Percentiles rank a stretch among this genome's conserved stretches.
Evolutionary conservation across 2,113 vertebrate genomes (phyloP).

Genomic region (Tringa solitaria): DNA sequence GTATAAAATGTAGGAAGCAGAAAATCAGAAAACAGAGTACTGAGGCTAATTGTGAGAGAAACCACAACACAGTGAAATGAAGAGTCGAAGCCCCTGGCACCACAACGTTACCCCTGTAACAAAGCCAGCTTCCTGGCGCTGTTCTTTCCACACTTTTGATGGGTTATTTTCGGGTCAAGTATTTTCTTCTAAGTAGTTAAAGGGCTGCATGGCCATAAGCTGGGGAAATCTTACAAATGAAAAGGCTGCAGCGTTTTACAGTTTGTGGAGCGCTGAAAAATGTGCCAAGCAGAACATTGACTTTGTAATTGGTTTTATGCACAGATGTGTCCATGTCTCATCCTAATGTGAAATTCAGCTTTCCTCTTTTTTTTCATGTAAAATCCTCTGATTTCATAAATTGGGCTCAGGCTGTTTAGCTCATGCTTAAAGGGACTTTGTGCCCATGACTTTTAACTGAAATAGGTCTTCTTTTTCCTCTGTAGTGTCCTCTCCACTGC

Average conservation of each 20-base stretch:
- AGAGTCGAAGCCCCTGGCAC: background rate
- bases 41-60: background rate
- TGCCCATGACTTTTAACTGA: background rate
- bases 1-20: background rate
- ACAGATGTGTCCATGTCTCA: background rate
- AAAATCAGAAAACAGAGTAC: background rate
- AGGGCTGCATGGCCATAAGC: background rate
- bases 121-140: background rate
- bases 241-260: background rate
- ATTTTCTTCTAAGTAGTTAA: background rate
- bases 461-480: background rate
- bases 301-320: slow-evolving; percentile 28
- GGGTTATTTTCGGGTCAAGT: background rate
- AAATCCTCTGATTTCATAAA: slow-evolving; percentile 17
- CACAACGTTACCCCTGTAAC: background rate
- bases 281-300: background rate
- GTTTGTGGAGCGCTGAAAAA: background rate
- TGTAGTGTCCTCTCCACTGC: background rate
- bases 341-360: background rate
- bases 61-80: background rate
- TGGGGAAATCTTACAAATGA: background rate
- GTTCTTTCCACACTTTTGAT: background rate
- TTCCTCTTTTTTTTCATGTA: background rate
- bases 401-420: background rate
- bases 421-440: background rate